phyloP scores from a whole-genome alignment of 1,140 invertebrate species.

The Telenomus remus region DNA sequence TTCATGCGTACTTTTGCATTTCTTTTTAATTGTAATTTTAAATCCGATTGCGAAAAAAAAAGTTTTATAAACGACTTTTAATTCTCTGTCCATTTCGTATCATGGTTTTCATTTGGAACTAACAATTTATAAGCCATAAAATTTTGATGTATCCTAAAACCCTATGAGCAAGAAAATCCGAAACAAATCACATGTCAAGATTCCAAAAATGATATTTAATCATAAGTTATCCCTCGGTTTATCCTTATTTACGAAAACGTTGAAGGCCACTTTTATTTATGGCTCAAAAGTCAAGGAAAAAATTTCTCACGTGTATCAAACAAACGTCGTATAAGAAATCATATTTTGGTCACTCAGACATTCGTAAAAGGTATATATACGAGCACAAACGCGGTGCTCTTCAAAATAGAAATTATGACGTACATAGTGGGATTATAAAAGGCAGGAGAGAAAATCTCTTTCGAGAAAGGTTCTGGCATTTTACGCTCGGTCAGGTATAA shows the following conservation, averaged over 20 bases:
- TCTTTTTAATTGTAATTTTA: too few species aligned
- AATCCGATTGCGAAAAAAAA: too few species aligned
- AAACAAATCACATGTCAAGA: too few species aligned
- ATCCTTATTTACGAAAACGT: constrained; percentile 14
- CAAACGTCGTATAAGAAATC: constrained; percentile 11
- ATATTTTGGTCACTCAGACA: too few species aligned
- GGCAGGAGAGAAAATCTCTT: constrained; percentile 48
- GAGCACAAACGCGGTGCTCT: constrained; percentile 29
- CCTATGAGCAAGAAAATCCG: too few species aligned
- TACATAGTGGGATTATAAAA: constrained; percentile 29
- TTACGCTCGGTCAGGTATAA: constrained; percentile 55
- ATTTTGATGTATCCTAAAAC: too few species aligned
- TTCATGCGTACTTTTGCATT: background rate
- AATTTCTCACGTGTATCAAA: constrained; percentile 47
- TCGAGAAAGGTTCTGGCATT: constrained; percentile 43
- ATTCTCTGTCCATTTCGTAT: too few species aligned
- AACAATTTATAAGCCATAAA: too few species aligned
- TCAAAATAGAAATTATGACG: constrained; percentile 49
- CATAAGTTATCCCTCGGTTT: constrained; percentile 14
- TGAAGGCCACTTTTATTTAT: constrained; percentile 35
- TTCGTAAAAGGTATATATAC: constrained; percentile 15
- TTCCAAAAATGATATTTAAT: constrained; percentile 7
- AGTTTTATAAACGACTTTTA: too few species aligned
- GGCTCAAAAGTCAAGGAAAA: constrained; percentile 18
- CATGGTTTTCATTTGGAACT: too few species aligned